Conservation (phyloP, 1,140 invertebrate genomes). For the Hypothenemus hampei region DNA sequence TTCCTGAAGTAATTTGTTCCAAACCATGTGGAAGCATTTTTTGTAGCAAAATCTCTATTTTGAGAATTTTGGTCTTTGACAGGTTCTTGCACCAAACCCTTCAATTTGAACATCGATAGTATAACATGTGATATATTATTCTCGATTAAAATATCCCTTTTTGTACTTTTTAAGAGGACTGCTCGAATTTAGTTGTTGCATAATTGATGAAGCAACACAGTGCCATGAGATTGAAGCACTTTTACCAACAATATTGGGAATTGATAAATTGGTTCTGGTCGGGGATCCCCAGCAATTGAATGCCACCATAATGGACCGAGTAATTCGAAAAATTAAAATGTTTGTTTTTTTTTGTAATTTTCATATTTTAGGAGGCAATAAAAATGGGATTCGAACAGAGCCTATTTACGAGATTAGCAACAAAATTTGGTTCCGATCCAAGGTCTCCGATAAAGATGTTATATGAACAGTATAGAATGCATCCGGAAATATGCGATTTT, state of each 20-base stretch:
- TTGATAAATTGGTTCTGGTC: conserved; percentile 74
- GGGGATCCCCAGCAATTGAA: conserved; percentile 86
- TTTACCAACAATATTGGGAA: conserved; percentile 68
- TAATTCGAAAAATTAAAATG: neutral
- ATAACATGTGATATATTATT: too few species aligned
- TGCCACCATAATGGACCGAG: conserved; percentile 72
- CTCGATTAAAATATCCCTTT: too few species aligned
- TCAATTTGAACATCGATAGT: too few species aligned
- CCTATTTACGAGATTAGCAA: conserved; percentile 60
- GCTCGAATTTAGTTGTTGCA: conserved; percentile 70
- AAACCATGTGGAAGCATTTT: too few species aligned
- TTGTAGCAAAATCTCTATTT: too few species aligned
- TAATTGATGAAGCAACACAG: conserved; percentile 90
- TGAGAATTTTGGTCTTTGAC: neutral
- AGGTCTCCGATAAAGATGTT: conserved; percentile 55
- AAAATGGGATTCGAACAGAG: conserved; percentile 56
- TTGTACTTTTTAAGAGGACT: conserved; percentile 43
- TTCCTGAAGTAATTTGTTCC: too few species aligned
- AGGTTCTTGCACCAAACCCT: too few species aligned
- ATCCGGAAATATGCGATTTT: conserved; percentile 67
- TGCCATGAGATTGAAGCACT: conserved; percentile 77
- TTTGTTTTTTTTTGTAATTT: conserved; percentile 6
- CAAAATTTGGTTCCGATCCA: conserved; percentile 42
- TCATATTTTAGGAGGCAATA: conserved; percentile 52
- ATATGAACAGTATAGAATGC: conserved; percentile 82